These are phyloP conservation scores for Cecidostiba fungosa DNA, from an alignment of 2,888 invertebrate genomes.

Conservation along the genomic window DNA sequence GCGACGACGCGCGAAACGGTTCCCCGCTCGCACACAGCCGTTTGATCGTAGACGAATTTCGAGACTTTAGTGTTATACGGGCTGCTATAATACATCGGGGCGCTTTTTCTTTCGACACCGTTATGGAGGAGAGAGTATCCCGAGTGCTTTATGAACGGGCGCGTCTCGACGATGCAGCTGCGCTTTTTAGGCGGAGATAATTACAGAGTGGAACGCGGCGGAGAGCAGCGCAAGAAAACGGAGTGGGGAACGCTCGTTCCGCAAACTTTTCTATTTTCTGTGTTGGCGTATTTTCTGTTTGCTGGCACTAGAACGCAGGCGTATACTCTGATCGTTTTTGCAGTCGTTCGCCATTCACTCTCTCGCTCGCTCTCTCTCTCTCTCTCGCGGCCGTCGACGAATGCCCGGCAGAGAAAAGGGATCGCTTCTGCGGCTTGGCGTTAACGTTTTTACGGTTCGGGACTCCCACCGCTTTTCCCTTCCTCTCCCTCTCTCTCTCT, in stretches of 20 bases:
- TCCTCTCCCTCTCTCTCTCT: not conserved
- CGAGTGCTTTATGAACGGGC: not conserved
- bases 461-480: constrained; percentile 18
- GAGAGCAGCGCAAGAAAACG: not conserved
- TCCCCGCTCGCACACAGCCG: not conserved
- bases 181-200: constrained; percentile 7
- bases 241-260: not conserved
- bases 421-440: constrained; percentile 70
- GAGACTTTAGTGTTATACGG: not conserved
- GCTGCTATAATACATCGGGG: not conserved
- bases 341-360: constrained; percentile 57
- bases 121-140: not conserved
- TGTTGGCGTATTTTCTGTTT: constrained; percentile 22
- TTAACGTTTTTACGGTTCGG: constrained; percentile 74
- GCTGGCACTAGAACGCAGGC: constrained; percentile 14
- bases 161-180: not conserved
- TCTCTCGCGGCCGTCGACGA: constrained; percentile 16
- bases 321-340: constrained; percentile 17
- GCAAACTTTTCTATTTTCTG: not conserved
- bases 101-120: not conserved
- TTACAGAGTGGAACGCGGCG: not conserved
- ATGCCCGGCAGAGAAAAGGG: constrained; percentile 30
- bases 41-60: not conserved
- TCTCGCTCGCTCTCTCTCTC: not conserved
- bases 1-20: constrained; percentile 16